These are phyloP conservation scores for Cotesia congregata DNA, from an alignment of 2,888 invertebrate genomes.

Conservation along the genomic window DNA sequence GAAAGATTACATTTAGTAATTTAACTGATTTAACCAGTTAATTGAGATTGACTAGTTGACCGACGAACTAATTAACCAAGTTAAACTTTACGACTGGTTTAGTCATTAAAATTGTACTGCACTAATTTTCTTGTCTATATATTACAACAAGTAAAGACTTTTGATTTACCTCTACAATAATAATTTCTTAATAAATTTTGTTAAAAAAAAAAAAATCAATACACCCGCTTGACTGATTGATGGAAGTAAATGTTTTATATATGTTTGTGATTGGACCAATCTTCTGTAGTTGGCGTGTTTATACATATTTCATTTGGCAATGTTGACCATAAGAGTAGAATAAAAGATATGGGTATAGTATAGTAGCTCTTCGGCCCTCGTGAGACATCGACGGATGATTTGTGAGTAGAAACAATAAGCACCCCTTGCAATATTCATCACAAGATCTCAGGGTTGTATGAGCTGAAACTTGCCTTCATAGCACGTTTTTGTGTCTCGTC, in stretches of 20 bases:
- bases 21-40: too few relatives aligned
- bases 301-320: constrained; percentile 20
- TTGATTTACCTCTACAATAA: too few relatives aligned
- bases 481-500: constrained; percentile 47
- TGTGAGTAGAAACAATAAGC: constrained; percentile 70
- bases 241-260: neutral
- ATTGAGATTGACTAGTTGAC: too few relatives aligned
- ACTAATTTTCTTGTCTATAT: too few relatives aligned
- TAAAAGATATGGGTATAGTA: constrained; percentile 61
- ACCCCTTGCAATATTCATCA: constrained; percentile 69
- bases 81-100: too few relatives aligned
- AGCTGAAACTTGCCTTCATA: constrained; percentile 48
- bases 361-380: constrained; percentile 55
- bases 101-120: too few relatives aligned
- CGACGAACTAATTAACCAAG: too few relatives aligned
- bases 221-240: neutral
- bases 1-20: too few relatives aligned
- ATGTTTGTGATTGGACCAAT: constrained; percentile 8
- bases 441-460: constrained; percentile 53
- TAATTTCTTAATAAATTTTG: too few relatives aligned
- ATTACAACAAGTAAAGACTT: too few relatives aligned
- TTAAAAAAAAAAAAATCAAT: neutral
- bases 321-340: constrained; percentile 58
- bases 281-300: constrained; percentile 23
- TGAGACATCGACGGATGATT: constrained; percentile 69